Evolutionary conservation across 2,113 vertebrate species (phyloP), one percentile per base, ranked within the genome.

Genomic region (Sitta europaea): DNA sequence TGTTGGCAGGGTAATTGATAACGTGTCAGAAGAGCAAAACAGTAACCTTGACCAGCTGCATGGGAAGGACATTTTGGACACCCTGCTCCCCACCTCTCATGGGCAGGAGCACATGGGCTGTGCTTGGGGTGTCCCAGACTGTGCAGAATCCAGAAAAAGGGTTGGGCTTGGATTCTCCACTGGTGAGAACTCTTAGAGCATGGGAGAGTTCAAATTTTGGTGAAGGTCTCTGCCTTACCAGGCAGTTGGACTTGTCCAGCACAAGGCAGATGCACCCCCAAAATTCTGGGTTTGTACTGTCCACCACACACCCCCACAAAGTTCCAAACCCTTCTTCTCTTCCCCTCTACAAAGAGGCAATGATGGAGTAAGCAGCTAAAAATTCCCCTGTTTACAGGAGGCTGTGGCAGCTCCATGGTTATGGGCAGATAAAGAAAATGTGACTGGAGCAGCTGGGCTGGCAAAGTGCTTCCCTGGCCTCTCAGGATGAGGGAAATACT

Each of bases 1-100:
- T 98, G 96, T 92, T 97, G 98, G 98, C 99, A 99, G 98, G 97
- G 98, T 99, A 99, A 99, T 99, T 98, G 98, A 99, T 99, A 98
- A 97, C 59, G 94, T 95, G 98, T 96, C 97, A 91, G 96, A 96
- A 96, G 98, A 97, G 98, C 95, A 97, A 97, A 98, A 98, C 98
- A 98, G 98, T 99, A 96, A 99, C 99, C 99, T 99, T 99, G 99
- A 94, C 95, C 96, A 97, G 94, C 95, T 74, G 50, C 7, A 23
- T 24, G 5, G 5, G 93, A 95, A 97, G 79, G 90, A 83, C 70
- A 90, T 55, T 59, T 21, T 11, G 29, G 91, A 55, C 66, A 90
- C 68, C 75, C 67, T 81, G 59, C 74, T 45, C 48, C 45, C 40
- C 79, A 72, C 47, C 59, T 68, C 78, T 81, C 1, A 0, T 15